Evolutionary conservation across 2,888 invertebrate species (phyloP).

Genomic region (Asteroscopus sphinx): DNA sequence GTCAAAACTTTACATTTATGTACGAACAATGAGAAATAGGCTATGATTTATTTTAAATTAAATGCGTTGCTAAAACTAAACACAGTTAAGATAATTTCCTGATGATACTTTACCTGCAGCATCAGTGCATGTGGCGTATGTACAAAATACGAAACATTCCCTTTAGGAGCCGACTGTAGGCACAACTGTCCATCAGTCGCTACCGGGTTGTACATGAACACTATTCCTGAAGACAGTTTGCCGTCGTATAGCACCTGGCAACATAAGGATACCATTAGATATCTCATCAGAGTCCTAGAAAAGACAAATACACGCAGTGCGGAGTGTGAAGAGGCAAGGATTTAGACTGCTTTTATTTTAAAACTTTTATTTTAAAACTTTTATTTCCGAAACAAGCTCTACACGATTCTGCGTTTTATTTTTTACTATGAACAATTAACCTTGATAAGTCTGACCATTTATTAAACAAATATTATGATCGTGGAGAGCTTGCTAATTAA

Average conservation of each 20-base stretch:
- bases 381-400: background rate
- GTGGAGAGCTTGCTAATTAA: background rate
- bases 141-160: constrained; percentile 99
- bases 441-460: background rate
- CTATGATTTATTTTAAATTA: no score
- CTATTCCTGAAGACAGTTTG: constrained; percentile 98
- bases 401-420: background rate
- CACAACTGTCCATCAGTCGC: constrained; percentile 99
- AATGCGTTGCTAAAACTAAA: no score
- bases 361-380: background rate
- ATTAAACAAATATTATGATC: no score
- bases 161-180: constrained; percentile 99
- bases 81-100: background rate
- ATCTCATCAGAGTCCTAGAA: background rate
- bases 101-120: constrained; percentile 94
- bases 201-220: constrained; percentile 99
- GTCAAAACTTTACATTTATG: no score
- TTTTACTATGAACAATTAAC: background rate
- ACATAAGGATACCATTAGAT: constrained; percentile 6
- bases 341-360: background rate
- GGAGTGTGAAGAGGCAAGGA: constrained; percentile 2
- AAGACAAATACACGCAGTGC: constrained; percentile 38
- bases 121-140: constrained; percentile 99
- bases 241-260: constrained; percentile 98
- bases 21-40: no score